Percentiles rank a stretch among this genome's conserved stretches.
Evolutionary conservation across 1,140 invertebrate species (phyloP).

Genomic region (Ips typographus): DNA sequence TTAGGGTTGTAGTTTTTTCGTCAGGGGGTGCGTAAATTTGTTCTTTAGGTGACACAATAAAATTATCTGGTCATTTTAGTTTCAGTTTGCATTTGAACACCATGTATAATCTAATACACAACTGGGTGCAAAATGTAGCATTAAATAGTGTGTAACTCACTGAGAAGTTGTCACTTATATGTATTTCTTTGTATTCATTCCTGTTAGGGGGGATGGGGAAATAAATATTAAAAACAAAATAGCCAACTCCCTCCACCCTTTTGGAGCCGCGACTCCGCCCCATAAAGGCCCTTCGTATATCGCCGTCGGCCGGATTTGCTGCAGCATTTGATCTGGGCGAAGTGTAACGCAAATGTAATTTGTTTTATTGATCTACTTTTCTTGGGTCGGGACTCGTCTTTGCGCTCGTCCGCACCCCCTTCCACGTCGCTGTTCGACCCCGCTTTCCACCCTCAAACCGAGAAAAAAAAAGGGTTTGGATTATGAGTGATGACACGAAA

Average conservation of each 20-base stretch:
- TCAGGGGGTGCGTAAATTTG: too few species aligned
- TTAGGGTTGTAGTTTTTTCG: too few species aligned
- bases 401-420: constrained; percentile 31
- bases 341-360: constrained; percentile 51
- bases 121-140: too few species aligned
- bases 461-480: constrained; percentile 26
- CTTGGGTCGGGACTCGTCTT: constrained; percentile 42
- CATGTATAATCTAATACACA: too few species aligned
- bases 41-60: too few species aligned
- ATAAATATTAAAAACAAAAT: constrained; percentile 23
- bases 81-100: too few species aligned
- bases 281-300: constrained; percentile 21
- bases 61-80: too few species aligned
- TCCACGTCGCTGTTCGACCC: constrained; percentile 5
- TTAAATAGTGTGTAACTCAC: too few species aligned
- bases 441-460: neutral
- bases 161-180: too few species aligned
- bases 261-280: constrained; percentile 27
- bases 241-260: constrained; percentile 2
- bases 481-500: constrained; percentile 31
- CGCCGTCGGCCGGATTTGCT: constrained; percentile 32
- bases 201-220: constrained; percentile 14
- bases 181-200: neutral
- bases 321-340: constrained; percentile 44
- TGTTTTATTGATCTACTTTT: constrained; percentile 54